phyloP scores from a whole-genome alignment of 1,140 invertebrate genomes.

The Sinella curviseta region DNA sequence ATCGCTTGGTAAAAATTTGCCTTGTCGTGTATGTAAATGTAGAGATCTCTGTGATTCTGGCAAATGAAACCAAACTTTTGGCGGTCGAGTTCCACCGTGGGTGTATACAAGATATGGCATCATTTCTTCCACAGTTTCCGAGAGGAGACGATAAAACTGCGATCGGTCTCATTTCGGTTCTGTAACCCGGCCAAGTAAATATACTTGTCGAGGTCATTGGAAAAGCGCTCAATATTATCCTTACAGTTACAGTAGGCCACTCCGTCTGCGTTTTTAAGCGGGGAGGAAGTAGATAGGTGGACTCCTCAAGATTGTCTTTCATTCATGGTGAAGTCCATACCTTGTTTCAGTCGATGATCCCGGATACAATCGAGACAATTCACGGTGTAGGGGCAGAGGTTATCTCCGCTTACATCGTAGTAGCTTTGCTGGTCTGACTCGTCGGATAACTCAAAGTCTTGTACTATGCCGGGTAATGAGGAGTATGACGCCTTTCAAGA shows the following conservation, averaged over 20 bases:
- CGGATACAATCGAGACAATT: conserved; percentile 35
- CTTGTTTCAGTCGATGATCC: conserved; percentile 57
- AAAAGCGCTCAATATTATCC: conserved; percentile 79
- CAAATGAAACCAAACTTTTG: conserved; percentile 97
- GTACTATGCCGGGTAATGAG: conserved; percentile 40
- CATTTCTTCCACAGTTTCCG: conserved; percentile 88
- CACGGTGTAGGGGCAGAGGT: background rate
- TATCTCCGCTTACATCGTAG: conserved; percentile 59
- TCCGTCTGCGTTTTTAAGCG: conserved; percentile 89
- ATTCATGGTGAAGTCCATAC: conserved; percentile 84
- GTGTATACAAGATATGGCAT: conserved; percentile 98
- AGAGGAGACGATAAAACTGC: conserved; percentile 88
- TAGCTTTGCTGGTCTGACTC: conserved; percentile 55
- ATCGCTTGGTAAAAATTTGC: conserved; percentile 87
- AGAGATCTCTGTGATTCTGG: conserved; percentile 88
- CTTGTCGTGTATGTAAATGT: conserved; percentile 94
- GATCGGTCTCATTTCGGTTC: conserved; percentile 93
- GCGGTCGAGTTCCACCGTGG: conserved; percentile 94
- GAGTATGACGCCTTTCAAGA: too few species aligned
- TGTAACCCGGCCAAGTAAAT: conserved; percentile 82
- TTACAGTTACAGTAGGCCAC: conserved; percentile 82
- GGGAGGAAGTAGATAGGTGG: conserved; percentile 89
- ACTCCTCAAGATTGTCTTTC: conserved; percentile 89
- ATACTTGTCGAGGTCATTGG: conserved; percentile 85
- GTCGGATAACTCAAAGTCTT: conserved; percentile 47